A percentile compares a stretch with the other conserved stretches of the same genome.
phyloP scores from a whole-genome alignment of 2,797 vertebrate species.

The Cirrhinus mrigala region DNA sequence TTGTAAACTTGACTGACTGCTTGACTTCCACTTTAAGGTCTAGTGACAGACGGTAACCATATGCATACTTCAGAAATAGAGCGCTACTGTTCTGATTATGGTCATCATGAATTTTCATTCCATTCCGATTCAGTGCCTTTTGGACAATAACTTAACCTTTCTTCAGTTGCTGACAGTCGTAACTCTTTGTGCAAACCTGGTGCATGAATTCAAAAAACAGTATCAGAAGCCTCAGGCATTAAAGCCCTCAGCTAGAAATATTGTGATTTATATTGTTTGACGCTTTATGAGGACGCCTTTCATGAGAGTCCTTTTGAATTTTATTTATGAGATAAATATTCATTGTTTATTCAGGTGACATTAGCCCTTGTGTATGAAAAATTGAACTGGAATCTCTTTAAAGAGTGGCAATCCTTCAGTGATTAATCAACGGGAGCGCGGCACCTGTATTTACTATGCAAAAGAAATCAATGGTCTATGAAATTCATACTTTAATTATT shows the following conservation, averaged over 20 bases:
- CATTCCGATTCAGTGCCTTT: constrained; percentile 17
- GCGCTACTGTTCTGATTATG: neutral
- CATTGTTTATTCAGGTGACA: constrained; percentile 57
- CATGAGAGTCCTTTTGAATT: constrained; percentile 46
- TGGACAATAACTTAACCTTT: constrained; percentile 39
- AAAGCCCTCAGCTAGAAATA: constrained; percentile 3
- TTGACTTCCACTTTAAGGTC: no score
- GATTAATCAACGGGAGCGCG: constrained; percentile 55
- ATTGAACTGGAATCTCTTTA: constrained; percentile 55
- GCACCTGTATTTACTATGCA: constrained; percentile 59
- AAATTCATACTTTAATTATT: constrained; percentile 59
- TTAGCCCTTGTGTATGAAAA: constrained; percentile 53
- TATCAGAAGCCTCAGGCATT: constrained; percentile 9
- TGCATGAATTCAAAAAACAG: constrained; percentile 20
- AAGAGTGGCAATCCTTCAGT: constrained; percentile 54
- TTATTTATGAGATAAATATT: constrained; percentile 62
- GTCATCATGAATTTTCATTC: neutral
- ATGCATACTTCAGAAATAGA: neutral
- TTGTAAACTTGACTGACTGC: no score
- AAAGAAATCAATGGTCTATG: constrained; percentile 60
- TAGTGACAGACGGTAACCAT: neutral
- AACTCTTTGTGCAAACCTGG: constrained; percentile 16
- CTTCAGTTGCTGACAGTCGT: neutral
- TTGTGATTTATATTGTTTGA: constrained; percentile 44
- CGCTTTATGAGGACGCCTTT: constrained; percentile 18